Base-by-base conservation (phyloP, 2,888 invertebrate species). In the Dicranocentrus wangi region DNA sequence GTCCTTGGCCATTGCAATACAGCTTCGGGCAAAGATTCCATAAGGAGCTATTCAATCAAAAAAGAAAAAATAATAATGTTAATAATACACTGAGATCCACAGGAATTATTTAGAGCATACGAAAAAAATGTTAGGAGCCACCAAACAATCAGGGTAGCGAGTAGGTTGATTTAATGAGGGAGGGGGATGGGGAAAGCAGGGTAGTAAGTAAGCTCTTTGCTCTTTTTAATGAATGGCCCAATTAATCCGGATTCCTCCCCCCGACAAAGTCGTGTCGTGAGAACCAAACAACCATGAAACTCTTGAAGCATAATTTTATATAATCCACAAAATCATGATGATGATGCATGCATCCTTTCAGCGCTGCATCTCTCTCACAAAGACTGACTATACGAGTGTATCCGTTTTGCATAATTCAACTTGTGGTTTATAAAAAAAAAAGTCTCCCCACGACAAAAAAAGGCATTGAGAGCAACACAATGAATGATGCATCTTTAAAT, bases 1-100 rank as follows among this genome's bases (percentile, higher is more conserved):
- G 89, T 97, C 97, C 90, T 97, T 97, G 76, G 97, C 97, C 97
- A 97, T 97, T 82, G 97, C 97, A 79, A 97, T 95, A 90, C 97
- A 97, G 88, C 96, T 97, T 88, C 97, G 93, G 55, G 97, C 97
- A 89, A 97, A 97, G 88, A 97, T 97, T 87, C 97, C 97, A 88
- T 97, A 97, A 3, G 97, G 97, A 89, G 97, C 97, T 97, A 89
- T 90, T 58, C 53, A 82, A 76, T 51, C 51, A 79, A 81, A 63
- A 78, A n/a, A n/a, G 10, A 43, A 39, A 68, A 53, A 32, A 68
- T 66, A 51, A 58, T 17, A 17, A 53, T 82, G 51, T n/a, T n/a
- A 69, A 79, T 25, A 58, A 27, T n/a, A n/a, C n/a, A 69, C 19
- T 21, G 25, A 21, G 42, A n/a, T n/a, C n/a, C 19, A 43, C 39